Evolutionary conservation across 2,113 vertebrate genomes (phyloP).

Genomic region (Sarotherodon lohbergeri): DNA sequence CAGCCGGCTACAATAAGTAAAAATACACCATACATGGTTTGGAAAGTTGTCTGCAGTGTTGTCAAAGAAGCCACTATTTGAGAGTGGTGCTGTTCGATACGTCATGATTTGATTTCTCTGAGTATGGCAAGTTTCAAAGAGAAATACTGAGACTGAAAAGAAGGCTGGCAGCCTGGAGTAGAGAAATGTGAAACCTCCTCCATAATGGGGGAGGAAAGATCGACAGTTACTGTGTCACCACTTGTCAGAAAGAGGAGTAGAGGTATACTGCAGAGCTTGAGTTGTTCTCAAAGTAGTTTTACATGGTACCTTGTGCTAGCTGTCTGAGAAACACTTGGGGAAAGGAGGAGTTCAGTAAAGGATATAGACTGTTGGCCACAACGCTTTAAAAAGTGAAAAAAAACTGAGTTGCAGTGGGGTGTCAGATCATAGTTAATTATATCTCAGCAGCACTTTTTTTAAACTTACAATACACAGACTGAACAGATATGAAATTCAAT

Average conservation of each 20-base stretch:
- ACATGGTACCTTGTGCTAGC: constrained; percentile 48
- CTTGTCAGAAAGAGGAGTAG: constrained; percentile 51
- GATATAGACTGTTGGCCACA: constrained; percentile 9
- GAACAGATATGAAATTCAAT: not conserved
- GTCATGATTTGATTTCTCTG: constrained; percentile 55
- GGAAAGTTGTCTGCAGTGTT: constrained; percentile 29
- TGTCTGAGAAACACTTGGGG: constrained; percentile 26
- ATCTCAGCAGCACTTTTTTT: not conserved
- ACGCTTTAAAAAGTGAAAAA: not conserved
- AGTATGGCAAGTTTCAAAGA: constrained; percentile 52
- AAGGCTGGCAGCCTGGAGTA: constrained; percentile 47
- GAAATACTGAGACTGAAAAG: constrained; percentile 36
- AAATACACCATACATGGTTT: not conserved
- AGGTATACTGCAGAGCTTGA: constrained; percentile 29
- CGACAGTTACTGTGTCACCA: constrained; percentile 64
- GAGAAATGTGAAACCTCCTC: constrained; percentile 51
- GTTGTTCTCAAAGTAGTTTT: constrained; percentile 61
- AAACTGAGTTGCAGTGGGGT: not conserved
- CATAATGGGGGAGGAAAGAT: constrained; percentile 66
- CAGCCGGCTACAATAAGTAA: constrained; percentile 19
- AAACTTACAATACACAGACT: not conserved
- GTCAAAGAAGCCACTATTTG: constrained; percentile 46
- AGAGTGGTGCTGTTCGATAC: constrained; percentile 40
- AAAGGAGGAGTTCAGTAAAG: constrained; percentile 25
- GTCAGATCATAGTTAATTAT: constrained; percentile 27